Base-by-base conservation (phyloP, 2,888 invertebrate genomes). In the Parnassius apollo region DNA sequence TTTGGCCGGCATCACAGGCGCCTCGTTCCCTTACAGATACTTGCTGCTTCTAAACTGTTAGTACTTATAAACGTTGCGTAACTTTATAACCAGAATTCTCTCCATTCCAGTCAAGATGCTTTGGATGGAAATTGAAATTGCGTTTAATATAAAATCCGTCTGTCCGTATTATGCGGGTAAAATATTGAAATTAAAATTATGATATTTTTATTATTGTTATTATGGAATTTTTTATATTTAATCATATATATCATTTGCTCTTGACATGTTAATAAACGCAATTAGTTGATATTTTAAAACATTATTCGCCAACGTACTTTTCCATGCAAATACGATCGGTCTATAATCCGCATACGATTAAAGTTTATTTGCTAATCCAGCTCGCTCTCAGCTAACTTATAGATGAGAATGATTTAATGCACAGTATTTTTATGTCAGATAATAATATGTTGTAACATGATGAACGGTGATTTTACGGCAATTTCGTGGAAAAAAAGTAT, bases 31-130 rank as follows among this genome's bases (percentile, higher is more conserved):
- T 75, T 69, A 64, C 69, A 70, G 75, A 74, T 75, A 75, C 73
- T 75, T 75, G 67, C 70, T 72, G 67, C 65, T 69, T 75, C 68
- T 75, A 76, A 80, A 79, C 77, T 75, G 77, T 78, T 78, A 74
- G 72, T 75, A 70, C 73, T 75, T 75, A 77, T 75, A 73, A 74
- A 68, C 71, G 73, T 78, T 75, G 71, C 69, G 66, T 75, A 78
- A 71, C 71, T 78, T 73, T 67, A 68, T 76, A 76, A 75, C 68
- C 66, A 67, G 73, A 75, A 71, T 70, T 75, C 75, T 75, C 75
- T 75, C 72, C 74, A 69, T 74, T 71, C 65, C 68, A 63, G 69
- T 67, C 69, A 67, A 67, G 65, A 67, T 70, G 63, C 64, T 66
- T 67, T 71, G 68, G 53, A 59, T 59, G 61, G 66, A 68, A 73